phyloP scores from a whole-genome alignment of 2,797 vertebrate species.

The Gallirallus australis region DNA sequence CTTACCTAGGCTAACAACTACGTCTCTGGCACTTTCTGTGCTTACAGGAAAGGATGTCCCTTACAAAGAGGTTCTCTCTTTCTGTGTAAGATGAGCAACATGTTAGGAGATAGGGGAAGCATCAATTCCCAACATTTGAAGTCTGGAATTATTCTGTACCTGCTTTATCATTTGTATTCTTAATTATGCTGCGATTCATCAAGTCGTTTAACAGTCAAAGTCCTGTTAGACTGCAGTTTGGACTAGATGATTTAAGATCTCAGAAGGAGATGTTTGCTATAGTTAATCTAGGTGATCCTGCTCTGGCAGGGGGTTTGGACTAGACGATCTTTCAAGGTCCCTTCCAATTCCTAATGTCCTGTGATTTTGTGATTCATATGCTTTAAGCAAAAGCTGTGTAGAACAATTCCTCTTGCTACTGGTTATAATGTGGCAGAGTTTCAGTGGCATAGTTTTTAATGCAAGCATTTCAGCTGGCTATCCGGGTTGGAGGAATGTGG shows the following conservation, averaged over 20 bases:
- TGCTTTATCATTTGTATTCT: not conserved
- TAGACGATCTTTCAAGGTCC: too few relatives aligned
- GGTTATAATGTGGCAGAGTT: not conserved
- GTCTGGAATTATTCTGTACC: not conserved
- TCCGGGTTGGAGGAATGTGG: not conserved
- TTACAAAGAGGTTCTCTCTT: accelerated
- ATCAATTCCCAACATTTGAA: not conserved
- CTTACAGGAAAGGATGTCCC: not conserved
- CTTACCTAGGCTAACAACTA: not conserved
- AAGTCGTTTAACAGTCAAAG: not conserved
- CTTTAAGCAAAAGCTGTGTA: not conserved
- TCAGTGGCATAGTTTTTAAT: not conserved
- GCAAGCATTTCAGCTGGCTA: not conserved
- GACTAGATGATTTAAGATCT: not conserved
- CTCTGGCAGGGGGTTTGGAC: too few relatives aligned
- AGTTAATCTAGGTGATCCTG: too few relatives aligned
- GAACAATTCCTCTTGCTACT: not conserved
- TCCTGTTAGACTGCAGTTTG: not conserved
- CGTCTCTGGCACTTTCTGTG: not conserved
- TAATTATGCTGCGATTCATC: not conserved
- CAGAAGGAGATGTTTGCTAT: not conserved
- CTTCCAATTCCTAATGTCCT: too few relatives aligned
- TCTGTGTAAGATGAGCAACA: not conserved
- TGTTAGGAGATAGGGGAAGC: not conserved
- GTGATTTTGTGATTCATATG: not conserved